Percentiles rank a stretch among this genome's conserved stretches.
Conservation (phyloP, 1,140 invertebrate species). For the Dysdera silvatica region DNA sequence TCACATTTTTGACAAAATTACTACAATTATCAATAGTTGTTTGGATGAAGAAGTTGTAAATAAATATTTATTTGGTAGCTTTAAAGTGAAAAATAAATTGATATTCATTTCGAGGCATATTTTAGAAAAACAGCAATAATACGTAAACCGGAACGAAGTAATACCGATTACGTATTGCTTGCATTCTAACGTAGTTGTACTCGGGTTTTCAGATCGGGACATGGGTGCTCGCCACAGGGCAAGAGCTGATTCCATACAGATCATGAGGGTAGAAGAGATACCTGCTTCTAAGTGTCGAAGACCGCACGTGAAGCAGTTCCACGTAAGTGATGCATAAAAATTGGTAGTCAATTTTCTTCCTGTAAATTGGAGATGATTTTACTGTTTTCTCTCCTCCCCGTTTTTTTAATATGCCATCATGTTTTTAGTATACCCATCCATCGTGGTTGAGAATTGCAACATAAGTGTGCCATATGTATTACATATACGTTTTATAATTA, state of each 20-base stretch:
- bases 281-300: constrained; percentile 78
- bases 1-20: no score
- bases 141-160: no score
- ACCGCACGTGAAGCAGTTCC: constrained; percentile 95
- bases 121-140: no score
- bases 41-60: no score
- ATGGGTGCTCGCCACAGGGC: constrained; percentile 99
- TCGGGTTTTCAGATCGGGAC: constrained; percentile 62
- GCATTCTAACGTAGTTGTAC: no score
- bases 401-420: not conserved
- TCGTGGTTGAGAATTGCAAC: not conserved
- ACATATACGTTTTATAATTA: not conserved
- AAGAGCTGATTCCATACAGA: constrained; percentile 92
- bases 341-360: no score
- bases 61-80: no score
- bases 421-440: not conserved
- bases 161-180: no score
- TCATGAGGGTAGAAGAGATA: constrained; percentile 92
- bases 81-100: no score
- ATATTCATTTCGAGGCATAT: no score
- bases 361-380: not conserved
- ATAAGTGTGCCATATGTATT: not conserved
- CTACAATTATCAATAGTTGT: no score
- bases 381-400: not conserved
- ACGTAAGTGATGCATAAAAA: constrained; percentile 59